Base-by-base conservation (phyloP, 1,140 invertebrate genomes). In the Drosophila subobscura region DNA sequence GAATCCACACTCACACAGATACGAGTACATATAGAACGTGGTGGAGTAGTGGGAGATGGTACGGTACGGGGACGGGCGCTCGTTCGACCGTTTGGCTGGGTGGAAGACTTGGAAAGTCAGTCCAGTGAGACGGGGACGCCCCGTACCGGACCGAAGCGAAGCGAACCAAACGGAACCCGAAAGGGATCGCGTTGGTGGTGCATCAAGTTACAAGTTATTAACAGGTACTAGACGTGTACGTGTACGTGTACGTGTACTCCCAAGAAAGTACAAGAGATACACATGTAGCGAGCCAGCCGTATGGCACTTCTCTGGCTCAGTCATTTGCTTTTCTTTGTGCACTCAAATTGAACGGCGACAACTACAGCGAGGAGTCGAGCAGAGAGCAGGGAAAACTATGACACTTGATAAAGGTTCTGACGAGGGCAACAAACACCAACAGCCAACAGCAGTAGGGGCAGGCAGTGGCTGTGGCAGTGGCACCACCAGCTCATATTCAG, bases 251-350 rank as follows among this genome's bases (percentile, higher is more conserved):
- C 63, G 67, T 47, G 63, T 68, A 64, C 47, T 68, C 42, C 63
- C 63, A 58, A 75, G 72, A 75, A 75, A 75, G 72, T 55, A 75
- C 45, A 61, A 52, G 45, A 49, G 51, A 40, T 46, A 65, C 29
- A 63, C 47, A 68, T 40, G 29, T 10, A 55, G 6, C 10, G 7
- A 3, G 10, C 12, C 44, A 46, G 44, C 41, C 41, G 20, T 22
- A 7, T 37, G 6, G 14, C 22, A 27, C 45, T n/a, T 40, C 53
- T 37, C 53, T 44, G 29, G 23, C 33, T 10, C 41, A 25, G 41
- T 55, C 57, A 33, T 59, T 59, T 81, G 77, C 81, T 85, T 85
- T 86, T 86, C 78, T 81, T 81, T 86, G 83, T 88, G 83, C 81
- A 86, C 60, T 86, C 77, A 61, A 71, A 72, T 72, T 54, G 81